phyloP scores from a whole-genome alignment of 53 echinoderm and acorn worm genomes.

The Hippasteria phrygiana region DNA sequence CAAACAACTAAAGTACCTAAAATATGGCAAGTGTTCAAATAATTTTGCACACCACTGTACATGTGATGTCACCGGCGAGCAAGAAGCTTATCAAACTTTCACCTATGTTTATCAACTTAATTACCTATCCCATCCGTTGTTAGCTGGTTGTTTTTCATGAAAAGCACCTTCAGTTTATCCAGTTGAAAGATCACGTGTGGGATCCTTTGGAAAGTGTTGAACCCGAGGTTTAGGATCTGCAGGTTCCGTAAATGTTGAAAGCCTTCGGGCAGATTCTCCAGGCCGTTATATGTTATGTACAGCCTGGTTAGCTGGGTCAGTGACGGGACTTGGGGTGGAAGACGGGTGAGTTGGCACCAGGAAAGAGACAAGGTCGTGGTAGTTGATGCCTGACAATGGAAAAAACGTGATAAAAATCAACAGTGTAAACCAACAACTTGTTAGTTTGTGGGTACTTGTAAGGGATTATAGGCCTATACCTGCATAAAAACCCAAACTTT shows the following conservation, averaged over 20 bases:
- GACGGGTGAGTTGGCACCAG: not conserved
- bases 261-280: not conserved
- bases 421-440: too few species aligned
- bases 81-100: not conserved
- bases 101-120: too few species aligned
- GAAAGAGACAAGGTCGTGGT: slow-evolving; percentile 14
- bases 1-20: too few species aligned
- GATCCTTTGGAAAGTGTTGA: not conserved
- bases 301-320: slow-evolving; percentile 2
- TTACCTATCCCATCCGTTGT: slow-evolving; percentile 13
- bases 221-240: slow-evolving; percentile 15
- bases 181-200: not conserved
- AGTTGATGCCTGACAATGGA: not conserved
- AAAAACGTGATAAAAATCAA: too few species aligned
- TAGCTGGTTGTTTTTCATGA: slow-evolving; percentile 8
- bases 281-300: slow-evolving; percentile 26
- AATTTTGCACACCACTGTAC: too few species aligned
- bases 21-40: too few species aligned
- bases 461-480: too few species aligned
- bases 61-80: too few species aligned
- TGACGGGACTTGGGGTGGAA: not conserved
- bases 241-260: not conserved
- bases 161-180: slow-evolving; percentile 25
- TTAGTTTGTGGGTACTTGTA: too few species aligned
- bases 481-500: too few species aligned